A percentile compares a stretch with the other conserved stretches of the same genome.
Evolutionary conservation across 2,888 invertebrate genomes (phyloP).

Genomic region (Parapristionchus giblindavisi): DNA sequence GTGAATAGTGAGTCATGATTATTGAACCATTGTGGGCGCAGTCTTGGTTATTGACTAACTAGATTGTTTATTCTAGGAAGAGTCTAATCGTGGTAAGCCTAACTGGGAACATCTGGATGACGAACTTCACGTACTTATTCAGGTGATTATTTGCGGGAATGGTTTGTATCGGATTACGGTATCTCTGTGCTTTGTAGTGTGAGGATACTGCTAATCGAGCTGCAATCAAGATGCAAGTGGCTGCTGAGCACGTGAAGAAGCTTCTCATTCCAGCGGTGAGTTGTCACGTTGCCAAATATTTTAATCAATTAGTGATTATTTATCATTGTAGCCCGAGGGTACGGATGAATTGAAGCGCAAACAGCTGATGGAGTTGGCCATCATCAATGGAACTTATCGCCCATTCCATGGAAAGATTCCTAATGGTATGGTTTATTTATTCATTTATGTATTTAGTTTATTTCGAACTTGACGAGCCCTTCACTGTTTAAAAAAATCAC

Average conservation of each 20-base stretch:
- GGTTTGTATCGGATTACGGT: not conserved
- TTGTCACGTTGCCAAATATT: not conserved
- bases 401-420: conserved; percentile 48
- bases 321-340: conserved; percentile 87
- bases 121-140: conserved; percentile 95
- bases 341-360: conserved; percentile 99
- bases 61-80: conserved; percentile 80
- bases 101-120: conserved; percentile 99
- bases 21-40: not conserved
- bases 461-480: no score
- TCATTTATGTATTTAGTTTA: not conserved
- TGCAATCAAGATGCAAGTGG: conserved; percentile 89
- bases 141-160: conserved; percentile 69
- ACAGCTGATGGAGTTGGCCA: conserved; percentile 99
- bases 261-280: conserved; percentile 89
- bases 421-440: not conserved
- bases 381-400: conserved; percentile 98
- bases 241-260: conserved; percentile 97
- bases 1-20: not conserved
- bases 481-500: no score
- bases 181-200: conserved; percentile 73
- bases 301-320: no score
- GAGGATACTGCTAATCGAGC: conserved; percentile 98
- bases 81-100: conserved; percentile 96
- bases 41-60: not conserved